Percentiles rank a stretch among this genome's conserved stretches.
Conservation (phyloP, 1,140 invertebrate genomes). For the Leptoteleia sp. region DNA sequence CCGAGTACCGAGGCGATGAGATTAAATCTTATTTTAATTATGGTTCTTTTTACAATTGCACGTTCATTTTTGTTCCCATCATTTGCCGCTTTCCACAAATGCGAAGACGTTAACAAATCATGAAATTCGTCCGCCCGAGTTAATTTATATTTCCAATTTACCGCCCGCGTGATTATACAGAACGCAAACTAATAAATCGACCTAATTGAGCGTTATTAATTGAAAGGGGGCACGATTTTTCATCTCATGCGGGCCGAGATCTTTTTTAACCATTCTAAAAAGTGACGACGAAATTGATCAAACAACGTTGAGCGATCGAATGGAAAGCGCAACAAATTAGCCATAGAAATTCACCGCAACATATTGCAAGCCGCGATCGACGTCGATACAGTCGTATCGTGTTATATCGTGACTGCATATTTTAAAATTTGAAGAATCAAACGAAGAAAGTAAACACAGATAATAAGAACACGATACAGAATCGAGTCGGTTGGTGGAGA, state of each 20-base stretch:
- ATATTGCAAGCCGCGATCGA: conserved; percentile 25
- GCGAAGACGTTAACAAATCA: neutral
- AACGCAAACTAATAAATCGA: conserved; percentile 1
- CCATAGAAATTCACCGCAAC: conserved; percentile 28
- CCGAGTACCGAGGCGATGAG: too few species aligned
- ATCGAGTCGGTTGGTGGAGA: conserved; percentile 28
- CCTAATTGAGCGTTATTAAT: neutral
- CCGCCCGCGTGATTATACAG: conserved; percentile 1
- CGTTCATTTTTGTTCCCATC: neutral
- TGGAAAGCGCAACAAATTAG: conserved; percentile 49
- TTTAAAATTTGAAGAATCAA: conserved; percentile 54
- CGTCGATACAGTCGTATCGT: conserved; percentile 26
- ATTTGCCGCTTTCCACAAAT: neutral
- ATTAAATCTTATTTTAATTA: too few species aligned
- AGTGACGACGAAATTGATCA: conserved; percentile 36
- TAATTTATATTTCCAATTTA: conserved; percentile 7
- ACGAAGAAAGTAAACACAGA: conserved; percentile 48
- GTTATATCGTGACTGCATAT: conserved; percentile 43
- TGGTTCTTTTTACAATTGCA: conserved; percentile 5
- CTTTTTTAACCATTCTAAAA: conserved; percentile 16
- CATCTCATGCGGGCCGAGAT: neutral
- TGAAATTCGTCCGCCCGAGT: neutral
- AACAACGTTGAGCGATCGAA: conserved; percentile 20
- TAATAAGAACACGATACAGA: conserved; percentile 45
- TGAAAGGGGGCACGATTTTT: conserved; percentile 6